Percentiles rank a stretch among this genome's conserved stretches.
phyloP scores from a whole-genome alignment of 2,888 invertebrate species.

The Drosophila mimetica region DNA sequence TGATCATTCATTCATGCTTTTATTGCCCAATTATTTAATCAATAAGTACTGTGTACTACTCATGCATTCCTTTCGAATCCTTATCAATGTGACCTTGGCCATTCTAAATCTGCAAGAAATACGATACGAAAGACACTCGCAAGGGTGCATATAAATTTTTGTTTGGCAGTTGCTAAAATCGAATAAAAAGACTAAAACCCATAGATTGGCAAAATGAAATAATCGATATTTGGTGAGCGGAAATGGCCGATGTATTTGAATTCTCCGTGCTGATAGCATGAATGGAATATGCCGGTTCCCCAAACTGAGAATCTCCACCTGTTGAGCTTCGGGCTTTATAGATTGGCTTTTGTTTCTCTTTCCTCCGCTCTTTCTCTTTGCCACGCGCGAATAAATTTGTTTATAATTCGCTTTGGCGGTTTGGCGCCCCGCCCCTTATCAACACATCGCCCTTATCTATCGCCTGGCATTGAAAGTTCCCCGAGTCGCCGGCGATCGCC shows the following conservation, averaged over 20 bases:
- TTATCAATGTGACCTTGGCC: slow-evolving; percentile 44
- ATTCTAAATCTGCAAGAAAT: neutral
- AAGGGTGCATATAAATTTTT: slow-evolving; percentile 1
- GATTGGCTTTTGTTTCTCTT: neutral
- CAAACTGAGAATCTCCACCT: slow-evolving; percentile 17
- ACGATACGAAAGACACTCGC: neutral
- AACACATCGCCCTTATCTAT: slow-evolving; percentile 52
- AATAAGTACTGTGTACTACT: neutral
- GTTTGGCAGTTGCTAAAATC: too few species aligned
- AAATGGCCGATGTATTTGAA: slow-evolving; percentile 43
- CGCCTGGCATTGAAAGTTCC: slow-evolving; percentile 59
- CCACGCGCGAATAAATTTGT: slow-evolving; percentile 45
- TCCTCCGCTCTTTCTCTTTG: neutral
- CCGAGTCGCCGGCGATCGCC: slow-evolving; percentile 6
- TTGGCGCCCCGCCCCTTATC: slow-evolving; percentile 54
- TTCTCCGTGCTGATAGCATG: slow-evolving; percentile 22
- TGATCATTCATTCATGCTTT: neutral
- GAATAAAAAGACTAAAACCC: too few species aligned
- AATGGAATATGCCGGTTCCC: slow-evolving; percentile 10
- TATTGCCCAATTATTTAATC: neutral
- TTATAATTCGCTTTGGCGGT: slow-evolving; percentile 46
- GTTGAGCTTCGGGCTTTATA: slow-evolving; percentile 17
- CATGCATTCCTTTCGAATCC: slow-evolving; percentile 19
- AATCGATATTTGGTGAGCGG: slow-evolving; percentile 40
- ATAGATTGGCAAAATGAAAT: slow-evolving; percentile 52